phyloP scores from a whole-genome alignment of 2,113 vertebrate genomes.

The Tor tambroides region DNA sequence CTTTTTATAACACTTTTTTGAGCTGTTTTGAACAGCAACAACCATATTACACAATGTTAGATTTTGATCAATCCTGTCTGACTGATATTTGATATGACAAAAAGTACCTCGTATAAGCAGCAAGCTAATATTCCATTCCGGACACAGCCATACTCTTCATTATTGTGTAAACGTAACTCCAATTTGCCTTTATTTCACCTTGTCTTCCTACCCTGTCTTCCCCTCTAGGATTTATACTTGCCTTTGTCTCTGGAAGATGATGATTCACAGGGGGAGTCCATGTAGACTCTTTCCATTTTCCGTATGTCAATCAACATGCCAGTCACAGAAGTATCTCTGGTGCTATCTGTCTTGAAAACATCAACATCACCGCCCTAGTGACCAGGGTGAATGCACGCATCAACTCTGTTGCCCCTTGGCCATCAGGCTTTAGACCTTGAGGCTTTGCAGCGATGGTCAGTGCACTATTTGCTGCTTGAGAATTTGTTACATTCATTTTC shows the following conservation, averaged over 20 bases:
- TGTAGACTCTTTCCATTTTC: slow-evolving; percentile 78
- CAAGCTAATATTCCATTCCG: neutral
- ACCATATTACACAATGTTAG: too few relatives aligned
- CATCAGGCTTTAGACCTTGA: slow-evolving; percentile 37
- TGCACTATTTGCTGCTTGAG: slow-evolving; percentile 74
- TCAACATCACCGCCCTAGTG: slow-evolving; percentile 65
- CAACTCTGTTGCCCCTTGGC: slow-evolving; percentile 51
- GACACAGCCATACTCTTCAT: neutral
- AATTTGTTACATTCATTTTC: slow-evolving; percentile 61
- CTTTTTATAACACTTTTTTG: neutral
- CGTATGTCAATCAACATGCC: slow-evolving; percentile 55
- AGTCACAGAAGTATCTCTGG: slow-evolving; percentile 60
- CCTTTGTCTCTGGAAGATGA: slow-evolving; percentile 97
- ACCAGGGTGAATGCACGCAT: slow-evolving; percentile 58
- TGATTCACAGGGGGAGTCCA: slow-evolving; percentile 93
- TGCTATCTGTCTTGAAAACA: slow-evolving; percentile 50
- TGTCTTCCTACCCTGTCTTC: slow-evolving; percentile 47
- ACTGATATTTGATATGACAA: neutral
- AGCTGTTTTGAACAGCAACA: neutral
- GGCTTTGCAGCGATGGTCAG: slow-evolving; percentile 60
- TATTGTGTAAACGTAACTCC: neutral
- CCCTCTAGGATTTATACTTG: slow-evolving; percentile 90
- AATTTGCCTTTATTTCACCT: neutral
- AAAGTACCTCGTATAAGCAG: neutral
- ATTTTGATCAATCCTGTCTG: neutral